Percentiles rank a stretch among this genome's conserved stretches.
These are phyloP conservation scores for Staurois parvus DNA, from an alignment of 2,797 vertebrate genomes.

Conservation along the genomic window DNA sequence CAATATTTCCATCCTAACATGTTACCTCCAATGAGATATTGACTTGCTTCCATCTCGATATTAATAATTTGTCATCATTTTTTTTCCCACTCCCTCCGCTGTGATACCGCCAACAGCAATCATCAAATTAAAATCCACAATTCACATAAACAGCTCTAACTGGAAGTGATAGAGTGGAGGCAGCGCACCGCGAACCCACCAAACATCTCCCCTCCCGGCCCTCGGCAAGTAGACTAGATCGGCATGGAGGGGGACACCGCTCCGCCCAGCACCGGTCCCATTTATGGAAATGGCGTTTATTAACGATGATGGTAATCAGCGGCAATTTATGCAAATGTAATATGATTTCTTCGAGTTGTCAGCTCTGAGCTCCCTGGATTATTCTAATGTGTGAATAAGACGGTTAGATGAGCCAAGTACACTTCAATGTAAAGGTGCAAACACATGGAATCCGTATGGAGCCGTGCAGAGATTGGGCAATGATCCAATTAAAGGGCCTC, in stretches of 20 bases:
- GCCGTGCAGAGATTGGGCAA: too few species aligned
- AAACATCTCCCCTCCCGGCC: neutral
- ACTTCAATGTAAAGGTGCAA: too few species aligned
- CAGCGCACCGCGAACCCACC: too few species aligned
- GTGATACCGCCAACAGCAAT: slow-evolving; percentile 3
- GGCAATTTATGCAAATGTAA: neutral
- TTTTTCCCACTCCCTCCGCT: neutral
- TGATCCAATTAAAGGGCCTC: too few species aligned
- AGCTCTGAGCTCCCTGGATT: neutral
- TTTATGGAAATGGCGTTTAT: neutral
- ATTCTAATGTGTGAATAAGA: too few species aligned
- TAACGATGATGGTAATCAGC: slow-evolving; percentile 26
- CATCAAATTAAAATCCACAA: neutral
- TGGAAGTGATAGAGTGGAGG: neutral
- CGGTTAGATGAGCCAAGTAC: too few species aligned
- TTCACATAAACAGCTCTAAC: neutral
- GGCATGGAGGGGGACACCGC: neutral
- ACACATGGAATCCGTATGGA: too few species aligned
- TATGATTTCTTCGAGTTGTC: neutral
- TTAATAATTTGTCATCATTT: neutral
- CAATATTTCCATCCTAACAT: too few species aligned
- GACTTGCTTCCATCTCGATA: neutral
- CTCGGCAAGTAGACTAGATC: neutral
- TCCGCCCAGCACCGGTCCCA: neutral
- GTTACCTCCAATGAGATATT: too few species aligned